phyloP scores from a whole-genome alignment of 2,888 invertebrate genomes.

The Plagiodera versicolora region DNA sequence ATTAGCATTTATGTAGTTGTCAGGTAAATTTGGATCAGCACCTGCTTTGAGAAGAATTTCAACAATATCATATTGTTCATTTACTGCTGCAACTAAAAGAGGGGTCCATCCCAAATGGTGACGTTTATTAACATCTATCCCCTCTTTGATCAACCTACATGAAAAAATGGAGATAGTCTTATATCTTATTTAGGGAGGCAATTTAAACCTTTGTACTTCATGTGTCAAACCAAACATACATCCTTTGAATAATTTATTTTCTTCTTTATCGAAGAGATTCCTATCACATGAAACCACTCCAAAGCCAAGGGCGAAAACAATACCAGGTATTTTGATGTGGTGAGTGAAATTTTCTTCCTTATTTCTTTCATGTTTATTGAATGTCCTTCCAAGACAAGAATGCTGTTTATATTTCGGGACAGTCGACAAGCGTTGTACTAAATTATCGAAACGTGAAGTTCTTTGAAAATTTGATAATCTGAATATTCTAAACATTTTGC shows the following conservation, averaged over 20 bases:
- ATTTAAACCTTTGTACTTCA: slow-evolving; percentile 55
- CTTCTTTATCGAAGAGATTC: slow-evolving; percentile 41
- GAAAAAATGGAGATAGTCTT: not conserved
- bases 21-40: slow-evolving; percentile 76
- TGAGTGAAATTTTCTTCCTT: slow-evolving; percentile 14
- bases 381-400: not conserved
- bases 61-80: slow-evolving; percentile 66
- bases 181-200: not conserved
- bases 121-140: slow-evolving; percentile 66
- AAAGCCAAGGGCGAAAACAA: slow-evolving; percentile 19
- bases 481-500: not conserved
- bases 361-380: slow-evolving; percentile 19
- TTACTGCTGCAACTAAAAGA: slow-evolving; percentile 81
- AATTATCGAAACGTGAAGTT: not conserved
- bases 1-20: slow-evolving; percentile 73
- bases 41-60: slow-evolving; percentile 68
- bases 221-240: slow-evolving; percentile 57
- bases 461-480: not conserved
- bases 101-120: slow-evolving; percentile 87
- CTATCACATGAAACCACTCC: slow-evolving; percentile 43
- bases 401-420: not conserved
- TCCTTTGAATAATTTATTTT: slow-evolving; percentile 57
- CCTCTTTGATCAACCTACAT: slow-evolving; percentile 53
- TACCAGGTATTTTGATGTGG: slow-evolving; percentile 2
- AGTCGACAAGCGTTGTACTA: not conserved